phyloP scores from a whole-genome alignment of 2,888 invertebrate species.

The Hymenopus coronatus region DNA sequence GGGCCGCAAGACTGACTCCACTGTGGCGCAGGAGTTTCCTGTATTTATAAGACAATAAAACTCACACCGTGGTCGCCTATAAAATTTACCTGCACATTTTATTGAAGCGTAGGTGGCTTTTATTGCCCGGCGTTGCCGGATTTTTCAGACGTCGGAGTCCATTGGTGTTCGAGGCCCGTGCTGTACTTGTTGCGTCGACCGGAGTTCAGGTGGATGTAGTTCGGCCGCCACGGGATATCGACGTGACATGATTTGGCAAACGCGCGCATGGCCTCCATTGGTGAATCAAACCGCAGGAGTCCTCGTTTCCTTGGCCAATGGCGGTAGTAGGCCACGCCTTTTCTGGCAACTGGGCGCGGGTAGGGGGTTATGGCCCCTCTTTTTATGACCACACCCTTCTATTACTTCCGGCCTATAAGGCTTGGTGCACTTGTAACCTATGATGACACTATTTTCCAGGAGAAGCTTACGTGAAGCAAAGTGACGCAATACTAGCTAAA shows the following conservation, averaged over 20 bases:
- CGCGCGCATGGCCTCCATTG: slow-evolving; percentile 18
- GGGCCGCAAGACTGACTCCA: neutral
- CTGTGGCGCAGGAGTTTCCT: neutral
- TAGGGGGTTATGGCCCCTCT: neutral
- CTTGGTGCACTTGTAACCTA: neutral
- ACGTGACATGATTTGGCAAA: slow-evolving; percentile 17
- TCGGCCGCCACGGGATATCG: neutral
- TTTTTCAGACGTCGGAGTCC: neutral
- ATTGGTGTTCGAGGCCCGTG: neutral
- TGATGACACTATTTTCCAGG: slow-evolving; percentile 2
- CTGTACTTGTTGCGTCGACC: slow-evolving; percentile 16
- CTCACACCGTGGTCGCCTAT: neutral
- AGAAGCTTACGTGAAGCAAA: neutral
- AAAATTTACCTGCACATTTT: neutral
- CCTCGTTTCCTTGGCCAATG: slow-evolving; percentile 13
- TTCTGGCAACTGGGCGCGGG: neutral
- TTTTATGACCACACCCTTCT: slow-evolving; percentile 20
- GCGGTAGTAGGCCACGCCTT: slow-evolving; percentile 4
- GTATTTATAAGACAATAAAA: slow-evolving; percentile 9
- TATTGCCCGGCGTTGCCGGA: slow-evolving; percentile 2
- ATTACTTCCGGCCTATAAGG: slow-evolving; percentile 18
- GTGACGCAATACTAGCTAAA: neutral
- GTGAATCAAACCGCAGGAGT: neutral
- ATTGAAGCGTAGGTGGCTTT: neutral
- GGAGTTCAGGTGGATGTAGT: neutral